A percentile compares a stretch with the other conserved stretches of the same genome.
Conservation (phyloP, 2,113 vertebrate genomes). For the Pelodiscus sinensis region DNA sequence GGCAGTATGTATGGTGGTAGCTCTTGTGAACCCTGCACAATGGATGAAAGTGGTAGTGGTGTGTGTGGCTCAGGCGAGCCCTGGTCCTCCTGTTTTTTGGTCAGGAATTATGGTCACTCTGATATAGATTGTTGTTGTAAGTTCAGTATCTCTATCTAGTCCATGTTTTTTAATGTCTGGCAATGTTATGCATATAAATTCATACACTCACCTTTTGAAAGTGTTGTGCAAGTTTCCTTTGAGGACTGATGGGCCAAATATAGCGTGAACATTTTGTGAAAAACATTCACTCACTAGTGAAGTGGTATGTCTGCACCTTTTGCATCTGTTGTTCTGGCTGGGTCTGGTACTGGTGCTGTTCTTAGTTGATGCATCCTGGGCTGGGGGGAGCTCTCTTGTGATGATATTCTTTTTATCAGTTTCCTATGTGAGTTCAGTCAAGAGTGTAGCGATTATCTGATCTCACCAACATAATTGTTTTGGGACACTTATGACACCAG, state of each 20-base stretch:
- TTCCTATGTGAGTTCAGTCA: neutral
- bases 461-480: neutral
- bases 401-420: neutral
- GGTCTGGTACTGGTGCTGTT: neutral
- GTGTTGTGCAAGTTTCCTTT: neutral
- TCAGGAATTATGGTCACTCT: no score
- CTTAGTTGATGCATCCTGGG: no score
- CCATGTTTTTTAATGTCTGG: neutral
- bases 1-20: no score
- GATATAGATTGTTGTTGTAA: neutral
- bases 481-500: neutral
- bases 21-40: no score
- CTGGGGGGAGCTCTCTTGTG: neutral
- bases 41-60: rapidly evolving
- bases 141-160: neutral
- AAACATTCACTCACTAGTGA: neutral
- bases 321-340: neutral
- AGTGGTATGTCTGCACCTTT: neutral
- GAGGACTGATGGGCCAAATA: neutral
- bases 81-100: no score
- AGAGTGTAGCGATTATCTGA: neutral
- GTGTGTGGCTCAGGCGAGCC: no score
- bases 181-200: neutral
- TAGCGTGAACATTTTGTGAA: neutral
- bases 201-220: neutral